Conservation (phyloP, 2,888 invertebrate genomes). For the Erebia palarica region DNA sequence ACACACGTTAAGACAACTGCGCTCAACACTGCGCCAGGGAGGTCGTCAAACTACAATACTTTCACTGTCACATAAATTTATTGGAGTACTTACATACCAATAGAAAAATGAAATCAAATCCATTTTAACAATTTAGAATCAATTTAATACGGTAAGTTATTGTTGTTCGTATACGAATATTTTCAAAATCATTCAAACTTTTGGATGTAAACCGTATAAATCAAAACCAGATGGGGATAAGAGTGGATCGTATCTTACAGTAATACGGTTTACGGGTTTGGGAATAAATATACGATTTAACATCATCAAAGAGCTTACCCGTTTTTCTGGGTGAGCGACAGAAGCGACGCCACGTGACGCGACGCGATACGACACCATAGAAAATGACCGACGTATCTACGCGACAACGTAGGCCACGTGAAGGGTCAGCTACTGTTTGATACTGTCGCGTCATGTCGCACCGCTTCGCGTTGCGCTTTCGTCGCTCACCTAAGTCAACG, state of each 20-base stretch:
- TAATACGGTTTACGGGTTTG: not conserved
- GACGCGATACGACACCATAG: no score
- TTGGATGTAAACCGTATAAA: not conserved
- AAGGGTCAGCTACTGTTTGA: no score
- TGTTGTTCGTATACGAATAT: constrained; percentile 44
- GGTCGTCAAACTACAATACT: not conserved
- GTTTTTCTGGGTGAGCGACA: no score
- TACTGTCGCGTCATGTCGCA: no score
- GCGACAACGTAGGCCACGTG: no score
- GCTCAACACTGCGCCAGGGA: no score
- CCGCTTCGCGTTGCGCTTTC: no score
- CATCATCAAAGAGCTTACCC: constrained; percentile 7
- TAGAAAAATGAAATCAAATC: constrained; percentile 44
- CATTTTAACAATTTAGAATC: constrained; percentile 46
- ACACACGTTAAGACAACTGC: constrained; percentile 10
- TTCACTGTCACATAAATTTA: not conserved
- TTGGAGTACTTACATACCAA: no score
- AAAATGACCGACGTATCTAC: no score
- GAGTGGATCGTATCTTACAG: not conserved
- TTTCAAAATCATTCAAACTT: constrained; percentile 45
- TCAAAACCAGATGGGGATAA: not conserved
- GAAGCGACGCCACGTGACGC: no score
- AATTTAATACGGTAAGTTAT: constrained; percentile 49
- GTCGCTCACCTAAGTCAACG: no score
- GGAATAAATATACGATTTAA: constrained; percentile 2